Evolutionary conservation across 2,888 invertebrate genomes (phyloP).

Genomic region (Amphipoea oculea): DNA sequence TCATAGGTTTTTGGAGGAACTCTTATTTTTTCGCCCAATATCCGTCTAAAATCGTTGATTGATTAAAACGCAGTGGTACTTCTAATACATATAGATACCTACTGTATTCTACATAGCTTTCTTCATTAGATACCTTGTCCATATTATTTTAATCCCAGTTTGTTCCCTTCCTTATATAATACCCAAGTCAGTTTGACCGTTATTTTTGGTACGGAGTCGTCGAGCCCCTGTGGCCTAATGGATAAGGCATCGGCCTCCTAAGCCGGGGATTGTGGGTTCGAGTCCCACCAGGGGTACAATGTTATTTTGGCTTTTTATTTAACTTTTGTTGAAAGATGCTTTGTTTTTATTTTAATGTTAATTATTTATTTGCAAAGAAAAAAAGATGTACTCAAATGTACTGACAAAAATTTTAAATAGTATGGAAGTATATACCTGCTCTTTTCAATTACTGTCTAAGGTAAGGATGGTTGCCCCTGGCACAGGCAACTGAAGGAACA

Average conservation of each 20-base stretch:
- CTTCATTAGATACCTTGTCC: neutral
- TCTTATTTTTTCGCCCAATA: neutral
- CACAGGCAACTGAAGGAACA: no score
- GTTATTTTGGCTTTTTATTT: neutral
- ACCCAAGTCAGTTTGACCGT: accelerated
- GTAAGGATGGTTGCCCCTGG: no score
- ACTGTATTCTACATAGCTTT: neutral
- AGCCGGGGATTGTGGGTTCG: slow-evolving; percentile 95
- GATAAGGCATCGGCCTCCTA: slow-evolving; percentile 95
- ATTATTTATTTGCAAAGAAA: no score
- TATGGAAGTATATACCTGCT: no score
- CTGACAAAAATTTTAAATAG: no score
- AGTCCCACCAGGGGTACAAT: slow-evolving; percentile 93
- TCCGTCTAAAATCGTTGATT: neutral
- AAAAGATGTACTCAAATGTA: neutral
- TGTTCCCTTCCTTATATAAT: neutral
- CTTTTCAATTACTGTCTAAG: no score
- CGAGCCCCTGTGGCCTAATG: slow-evolving; percentile 94
- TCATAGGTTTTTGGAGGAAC: neutral
- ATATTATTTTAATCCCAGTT: no score
- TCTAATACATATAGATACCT: neutral
- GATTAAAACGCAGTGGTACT: neutral
- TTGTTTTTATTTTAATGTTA: neutral
- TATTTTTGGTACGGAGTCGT: accelerated
- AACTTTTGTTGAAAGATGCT: neutral